Evolutionary conservation across 2,888 invertebrate species (phyloP).

Genomic region (Congeria kusceri): DNA sequence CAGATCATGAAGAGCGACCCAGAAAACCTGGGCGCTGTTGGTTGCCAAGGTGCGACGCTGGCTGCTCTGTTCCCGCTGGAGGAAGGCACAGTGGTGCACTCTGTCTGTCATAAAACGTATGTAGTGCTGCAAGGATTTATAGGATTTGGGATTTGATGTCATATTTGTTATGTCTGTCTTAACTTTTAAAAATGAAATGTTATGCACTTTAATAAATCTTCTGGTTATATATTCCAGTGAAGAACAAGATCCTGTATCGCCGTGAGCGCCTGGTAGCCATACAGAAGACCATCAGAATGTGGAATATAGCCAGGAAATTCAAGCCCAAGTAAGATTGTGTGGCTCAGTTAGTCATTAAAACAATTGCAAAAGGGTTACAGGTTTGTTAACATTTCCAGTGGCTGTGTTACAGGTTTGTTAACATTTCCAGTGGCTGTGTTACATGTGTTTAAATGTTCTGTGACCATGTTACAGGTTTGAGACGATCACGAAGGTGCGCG

Average conservation of each 20-base stretch:
- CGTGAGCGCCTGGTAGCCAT: slow-evolving; percentile 92
- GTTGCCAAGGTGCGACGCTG: slow-evolving; percentile 96
- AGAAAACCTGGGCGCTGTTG: slow-evolving; percentile 93
- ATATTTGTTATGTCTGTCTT: too few species aligned
- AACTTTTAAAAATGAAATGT: too few species aligned
- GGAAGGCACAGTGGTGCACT: slow-evolving; percentile 95
- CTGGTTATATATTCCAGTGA: too few species aligned
- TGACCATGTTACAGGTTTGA: slow-evolving; percentile 88
- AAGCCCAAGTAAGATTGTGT: slow-evolving; percentile 87
- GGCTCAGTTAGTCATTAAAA: too few species aligned
- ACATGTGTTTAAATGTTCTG: too few species aligned
- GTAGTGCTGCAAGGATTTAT: slow-evolving; percentile 79
- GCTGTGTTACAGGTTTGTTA: too few species aligned
- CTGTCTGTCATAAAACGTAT: slow-evolving; percentile 97
- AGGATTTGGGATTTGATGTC: too few species aligned
- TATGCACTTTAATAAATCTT: too few species aligned
- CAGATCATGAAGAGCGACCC: slow-evolving; percentile 98
- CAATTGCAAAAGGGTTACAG: too few species aligned
- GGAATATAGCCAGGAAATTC: slow-evolving; percentile 92
- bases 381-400: too few species aligned
- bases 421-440: too few species aligned
- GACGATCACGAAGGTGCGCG: slow-evolving; percentile 92
- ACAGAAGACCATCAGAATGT: slow-evolving; percentile 94
- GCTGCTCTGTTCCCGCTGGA: slow-evolving; percentile 96
- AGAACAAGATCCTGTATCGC: slow-evolving; percentile 96